Base-by-base conservation (phyloP, 1,140 invertebrate genomes). In the Whitmania pigra region DNA sequence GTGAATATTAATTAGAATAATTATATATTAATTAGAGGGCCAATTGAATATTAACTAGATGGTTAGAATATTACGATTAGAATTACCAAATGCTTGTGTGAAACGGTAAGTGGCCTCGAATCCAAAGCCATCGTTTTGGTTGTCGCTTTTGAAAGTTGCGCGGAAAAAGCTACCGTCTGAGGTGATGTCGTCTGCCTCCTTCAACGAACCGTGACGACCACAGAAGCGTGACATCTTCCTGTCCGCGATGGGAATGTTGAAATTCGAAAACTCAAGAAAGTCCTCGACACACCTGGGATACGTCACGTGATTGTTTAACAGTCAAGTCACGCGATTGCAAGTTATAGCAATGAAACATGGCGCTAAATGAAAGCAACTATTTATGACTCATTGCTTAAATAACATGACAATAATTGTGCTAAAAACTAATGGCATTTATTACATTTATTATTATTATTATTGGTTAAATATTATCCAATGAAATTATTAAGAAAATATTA, bases 211-310 rank as follows among this genome's bases (percentile, higher is more conserved):
- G 4, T 25, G 57, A 25, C 57, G 57, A 18, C 93, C 93, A 80
- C 94, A 97, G 78, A 91, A 88, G 78, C 90, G 85, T n/a, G 86
- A 86, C 79, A 90, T 91, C 80, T 92, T 92, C 76, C 89, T 85
- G 83, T 97, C 93, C 57, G 86, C 83, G 43, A 76, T 71, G 6
- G 74, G 68, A 72, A 88, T 87, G 86, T 91, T 88, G 78, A 89
- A 94, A 83, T 96, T 96, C n/a, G 91, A 93, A 81, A 96, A 94
- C 80, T 94, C 91, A 53, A 96, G 88, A 80, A 89, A 95, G 81
- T 96, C 93, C 77, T 92, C 57, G 4, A 7, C 11, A 17, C 43
- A 49, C 43, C 43, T 49, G 43, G 31, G 43, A 49, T 13, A 13
- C 5, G 43, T 5, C 31, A 6, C 31, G 6, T 6, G 2, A 36